Evolutionary conservation across 2,888 invertebrate genomes (phyloP).

Genomic region (Apomyelois bistriatella): DNA sequence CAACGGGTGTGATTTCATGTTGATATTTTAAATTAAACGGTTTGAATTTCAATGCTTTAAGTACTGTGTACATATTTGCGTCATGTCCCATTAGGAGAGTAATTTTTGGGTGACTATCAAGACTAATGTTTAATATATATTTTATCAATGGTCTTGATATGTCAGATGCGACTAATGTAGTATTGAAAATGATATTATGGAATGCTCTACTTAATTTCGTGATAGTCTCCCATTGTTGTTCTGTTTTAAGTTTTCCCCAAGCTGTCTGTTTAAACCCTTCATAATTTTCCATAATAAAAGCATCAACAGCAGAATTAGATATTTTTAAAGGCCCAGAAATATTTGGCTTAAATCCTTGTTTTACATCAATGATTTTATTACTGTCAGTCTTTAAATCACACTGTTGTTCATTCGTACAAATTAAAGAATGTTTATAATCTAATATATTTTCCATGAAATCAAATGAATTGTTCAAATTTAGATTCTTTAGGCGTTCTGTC

Average conservation of each 20-base stretch:
- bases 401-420: constrained; percentile 40
- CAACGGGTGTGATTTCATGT: constrained; percentile 49
- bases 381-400: constrained; percentile 48
- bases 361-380: constrained; percentile 43
- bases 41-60: constrained; percentile 48
- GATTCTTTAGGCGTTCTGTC: constrained; percentile 35
- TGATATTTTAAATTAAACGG: constrained; percentile 44
- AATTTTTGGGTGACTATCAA: constrained; percentile 33
- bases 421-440: constrained; percentile 50
- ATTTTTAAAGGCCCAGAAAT: constrained; percentile 60
- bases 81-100: constrained; percentile 64
- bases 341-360: constrained; percentile 46
- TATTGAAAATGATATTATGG: constrained; percentile 60
- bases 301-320: constrained; percentile 56
- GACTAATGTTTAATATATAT: constrained; percentile 45
- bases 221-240: constrained; percentile 42
- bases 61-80: constrained; percentile 57
- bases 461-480: constrained; percentile 46
- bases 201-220: constrained; percentile 47
- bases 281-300: constrained; percentile 66
- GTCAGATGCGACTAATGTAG: constrained; percentile 53
- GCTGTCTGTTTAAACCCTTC: constrained; percentile 55
- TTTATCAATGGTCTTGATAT: constrained; percentile 49
- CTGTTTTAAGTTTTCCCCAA: constrained; percentile 49
- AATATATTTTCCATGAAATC: constrained; percentile 47